These are phyloP conservation scores for Jordanella pulchra DNA, from an alignment of 2,797 vertebrate genomes.

Conservation along the genomic window DNA sequence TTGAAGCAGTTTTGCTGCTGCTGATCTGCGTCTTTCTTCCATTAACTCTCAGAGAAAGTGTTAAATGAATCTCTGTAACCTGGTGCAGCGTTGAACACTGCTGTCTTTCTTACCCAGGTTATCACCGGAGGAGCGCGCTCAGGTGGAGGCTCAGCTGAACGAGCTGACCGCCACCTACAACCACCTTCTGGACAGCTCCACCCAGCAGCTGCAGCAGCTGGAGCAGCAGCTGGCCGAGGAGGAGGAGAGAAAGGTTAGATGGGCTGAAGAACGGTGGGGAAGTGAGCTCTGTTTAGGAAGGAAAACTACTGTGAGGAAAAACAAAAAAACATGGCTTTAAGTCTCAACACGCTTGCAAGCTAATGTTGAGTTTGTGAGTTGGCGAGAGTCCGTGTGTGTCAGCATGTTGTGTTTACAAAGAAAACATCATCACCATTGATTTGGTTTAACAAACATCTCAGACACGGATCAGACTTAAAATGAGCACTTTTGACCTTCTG, in stretches of 20 bases:
- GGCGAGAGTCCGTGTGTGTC: constrained; percentile 48
- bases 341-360: constrained; percentile 52
- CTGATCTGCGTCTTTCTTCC: background rate
- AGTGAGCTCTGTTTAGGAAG: constrained; percentile 8
- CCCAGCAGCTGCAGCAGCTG: constrained; percentile 90
- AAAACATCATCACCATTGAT: constrained; percentile 52
- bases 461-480: constrained; percentile 62
- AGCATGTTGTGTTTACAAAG: constrained; percentile 76
- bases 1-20: too few species aligned
- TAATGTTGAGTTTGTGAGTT: constrained; percentile 44
- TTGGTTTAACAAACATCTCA: constrained; percentile 63
- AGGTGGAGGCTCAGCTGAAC: constrained; percentile 85
- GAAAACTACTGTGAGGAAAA: constrained; percentile 23
- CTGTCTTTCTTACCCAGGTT: constrained; percentile 74
- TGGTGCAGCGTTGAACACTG: too few species aligned
- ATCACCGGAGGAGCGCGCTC: constrained; percentile 86
- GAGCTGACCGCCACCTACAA: constrained; percentile 87
- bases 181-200: constrained; percentile 85
- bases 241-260: constrained; percentile 92
- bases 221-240: constrained; percentile 91
- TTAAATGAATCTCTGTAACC: background rate
- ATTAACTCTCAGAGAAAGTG: too few species aligned
- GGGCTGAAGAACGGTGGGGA: background rate
- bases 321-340: constrained; percentile 33
- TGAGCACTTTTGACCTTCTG: too few species aligned